Evolutionary conservation across 2,888 invertebrate species (phyloP), one percentile per base, ranked within the genome.

Genomic region (Aquatica leii): DNA sequence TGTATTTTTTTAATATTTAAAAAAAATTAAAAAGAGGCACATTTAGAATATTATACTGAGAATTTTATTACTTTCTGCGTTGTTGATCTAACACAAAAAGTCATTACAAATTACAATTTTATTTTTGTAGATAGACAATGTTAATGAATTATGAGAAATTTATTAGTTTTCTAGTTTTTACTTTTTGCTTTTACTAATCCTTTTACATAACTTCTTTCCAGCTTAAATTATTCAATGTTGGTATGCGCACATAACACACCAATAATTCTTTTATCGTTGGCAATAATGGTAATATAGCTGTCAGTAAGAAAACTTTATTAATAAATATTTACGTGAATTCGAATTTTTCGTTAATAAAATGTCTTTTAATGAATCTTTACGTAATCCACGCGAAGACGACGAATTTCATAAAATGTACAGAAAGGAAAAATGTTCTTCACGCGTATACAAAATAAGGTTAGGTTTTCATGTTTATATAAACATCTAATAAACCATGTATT

Each of bases 361-460:
- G 46, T 46, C 46, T 17, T 46, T 18, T 20, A 46, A 46, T 20
- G 20, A 46, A 18, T 2, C 18, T 18, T 17, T 20, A 18, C 46
- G 46, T 11, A 20, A 46, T 11, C 20, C 2, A n/a, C 37, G 37
- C 2, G 12, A 37, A 5, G 11, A 17, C 3, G 50, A 50, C 4
- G 50, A 24, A 2, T 50, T 24, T 11, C 14, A 50, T 12, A 50
- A 24, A 34, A 8, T 15, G 1, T 24, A 6, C 17, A 21, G 15
- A 12, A 50, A 50, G 8, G 34, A 50, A 3, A 34, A 4, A 4
- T 9, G 24, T 50, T 34, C 34, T 14, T 50, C 31, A 6, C 34
- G 34, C 12, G 4, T 31, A 21, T 14, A 50, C 9, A 50, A 50
- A 34, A 21, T 50, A 31, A 50, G 50, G 50, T 50, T 50, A 50